Conservation (phyloP, 1,140 invertebrate species). For the Coptotermes formosanus region DNA sequence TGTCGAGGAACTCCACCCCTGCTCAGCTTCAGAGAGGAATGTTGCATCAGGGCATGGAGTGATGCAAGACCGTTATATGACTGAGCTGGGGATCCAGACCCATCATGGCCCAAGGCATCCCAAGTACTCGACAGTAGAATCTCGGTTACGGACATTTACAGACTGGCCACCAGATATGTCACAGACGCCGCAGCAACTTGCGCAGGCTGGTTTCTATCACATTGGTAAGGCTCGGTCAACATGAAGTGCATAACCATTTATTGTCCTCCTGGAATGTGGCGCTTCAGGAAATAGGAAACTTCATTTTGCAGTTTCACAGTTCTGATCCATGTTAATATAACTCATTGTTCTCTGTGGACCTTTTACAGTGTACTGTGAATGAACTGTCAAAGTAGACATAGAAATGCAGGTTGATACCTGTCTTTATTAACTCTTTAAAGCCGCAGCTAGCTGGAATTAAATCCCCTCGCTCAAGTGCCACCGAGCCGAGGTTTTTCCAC, state of each 20-base stretch:
- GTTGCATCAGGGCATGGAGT: neutral
- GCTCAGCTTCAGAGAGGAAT: neutral
- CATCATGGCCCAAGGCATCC: conserved; percentile 60
- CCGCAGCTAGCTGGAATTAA: too few relatives aligned
- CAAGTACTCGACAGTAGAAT: conserved; percentile 60
- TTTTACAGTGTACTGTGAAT: too few relatives aligned
- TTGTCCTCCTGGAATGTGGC: too few relatives aligned
- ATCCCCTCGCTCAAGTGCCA: too few relatives aligned
- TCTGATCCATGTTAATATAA: too few relatives aligned
- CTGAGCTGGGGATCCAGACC: conserved; percentile 61
- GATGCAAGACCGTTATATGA: conserved; percentile 39
- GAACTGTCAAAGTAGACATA: too few relatives aligned
- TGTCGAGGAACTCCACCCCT: neutral
- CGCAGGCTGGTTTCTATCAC: conserved; percentile 77
- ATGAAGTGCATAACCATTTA: too few relatives aligned
- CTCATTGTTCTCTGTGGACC: too few relatives aligned
- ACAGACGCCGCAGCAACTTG: conserved; percentile 65
- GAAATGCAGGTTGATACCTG: neutral
- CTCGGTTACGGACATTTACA: conserved; percentile 62
- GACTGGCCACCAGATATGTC: conserved; percentile 62
- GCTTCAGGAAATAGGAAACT: too few relatives aligned
- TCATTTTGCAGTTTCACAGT: too few relatives aligned
- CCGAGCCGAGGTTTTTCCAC: too few relatives aligned
- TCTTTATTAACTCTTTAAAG: too few relatives aligned
- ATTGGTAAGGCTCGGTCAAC: conserved; percentile 48